A percentile compares a stretch with the other conserved stretches of the same genome.
These are phyloP conservation scores for Hylaeus anthracinus DNA, from an alignment of 1,140 invertebrate genomes.

Conservation along the genomic window DNA sequence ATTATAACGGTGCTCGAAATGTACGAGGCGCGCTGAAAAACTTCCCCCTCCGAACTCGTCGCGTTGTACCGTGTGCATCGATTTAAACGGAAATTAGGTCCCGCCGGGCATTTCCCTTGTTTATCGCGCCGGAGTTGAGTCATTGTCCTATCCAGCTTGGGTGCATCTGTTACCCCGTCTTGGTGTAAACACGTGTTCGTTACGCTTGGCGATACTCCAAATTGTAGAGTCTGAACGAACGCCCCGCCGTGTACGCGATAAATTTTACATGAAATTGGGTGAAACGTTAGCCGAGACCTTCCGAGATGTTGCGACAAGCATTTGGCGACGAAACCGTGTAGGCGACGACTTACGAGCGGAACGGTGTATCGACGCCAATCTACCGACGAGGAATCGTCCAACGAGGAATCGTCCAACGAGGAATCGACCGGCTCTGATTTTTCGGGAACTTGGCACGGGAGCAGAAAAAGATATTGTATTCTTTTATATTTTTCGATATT, in stretches of 20 bases:
- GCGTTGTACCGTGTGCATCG: background rate
- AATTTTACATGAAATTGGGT: background rate
- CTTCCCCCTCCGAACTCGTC: too few relatives aligned
- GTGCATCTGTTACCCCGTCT: background rate
- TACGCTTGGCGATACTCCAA: slow-evolving; percentile 3
- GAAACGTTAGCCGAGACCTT: background rate
- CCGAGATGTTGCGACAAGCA: background rate
- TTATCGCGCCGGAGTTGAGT: background rate
- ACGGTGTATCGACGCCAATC: too few relatives aligned
- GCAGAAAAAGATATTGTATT: too few relatives aligned
- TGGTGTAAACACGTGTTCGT: slow-evolving; percentile 2
- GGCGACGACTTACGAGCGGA: too few relatives aligned
- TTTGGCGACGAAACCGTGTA: too few relatives aligned
- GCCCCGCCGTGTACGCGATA: slow-evolving; percentile 4
- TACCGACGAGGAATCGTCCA: too few relatives aligned
- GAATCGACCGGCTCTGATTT: too few relatives aligned
- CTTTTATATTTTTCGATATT: too few relatives aligned
- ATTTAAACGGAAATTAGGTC: background rate
- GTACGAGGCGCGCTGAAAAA: background rate
- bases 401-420: too few relatives aligned
- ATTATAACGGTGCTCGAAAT: background rate
- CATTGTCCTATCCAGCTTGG: slow-evolving; percentile 3
- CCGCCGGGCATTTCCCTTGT: background rate
- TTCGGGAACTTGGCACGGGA: too few relatives aligned
- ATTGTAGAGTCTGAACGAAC: background rate